Base-by-base conservation (phyloP, 2,113 vertebrate genomes). In the Alaudala cheleensis region DNA sequence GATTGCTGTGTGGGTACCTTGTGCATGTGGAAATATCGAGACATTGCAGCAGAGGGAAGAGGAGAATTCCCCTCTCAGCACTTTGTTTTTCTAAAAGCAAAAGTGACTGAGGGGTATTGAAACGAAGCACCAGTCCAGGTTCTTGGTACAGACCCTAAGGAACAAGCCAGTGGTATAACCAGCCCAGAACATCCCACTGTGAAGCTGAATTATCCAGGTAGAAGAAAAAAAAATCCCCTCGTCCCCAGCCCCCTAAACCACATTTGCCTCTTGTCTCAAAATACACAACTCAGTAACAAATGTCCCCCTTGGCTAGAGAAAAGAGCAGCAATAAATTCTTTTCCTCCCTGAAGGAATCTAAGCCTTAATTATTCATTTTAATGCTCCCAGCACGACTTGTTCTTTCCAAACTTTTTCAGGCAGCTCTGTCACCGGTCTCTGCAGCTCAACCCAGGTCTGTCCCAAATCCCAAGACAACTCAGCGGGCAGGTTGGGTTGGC, bases 341-440 rank as follows among this genome's bases (percentile, higher is more conserved):
- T 95, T 89, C 95, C 79, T 95, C 90, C 91, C 87, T 82, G 90
- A 96, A 97, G 92, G 82, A 96, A 93, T 96, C 91, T 88, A 91
- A 95, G 60, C 74, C 84, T 96, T 96, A 96, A 96, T 97, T 96
- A 92, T 84, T 96, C 94, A 96, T 96, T 93, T 95, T 93, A 93
- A 97, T 96, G 95, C 91, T 95, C 92, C 89, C 91, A 93, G 95
- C 90, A 96, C 0, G 72, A 95, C 83, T 95, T 94, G 88, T 90
- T 92, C 88, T 92, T 95, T 95, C 89, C 95, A 90, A 88, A 88
- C 60, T 53, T 88, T 94, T 95, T 86, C 88, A 84, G 80, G 80
- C 95, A 92, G 92, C 80, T 80, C 78, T 86, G 80, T 88, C 92
- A 94, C 87, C 0, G 2, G 57, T 54, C 45, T 65, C 76, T 14